These are phyloP conservation scores for Sisyra nigra DNA, from an alignment of 2,888 invertebrate species.

Conservation along the genomic window DNA sequence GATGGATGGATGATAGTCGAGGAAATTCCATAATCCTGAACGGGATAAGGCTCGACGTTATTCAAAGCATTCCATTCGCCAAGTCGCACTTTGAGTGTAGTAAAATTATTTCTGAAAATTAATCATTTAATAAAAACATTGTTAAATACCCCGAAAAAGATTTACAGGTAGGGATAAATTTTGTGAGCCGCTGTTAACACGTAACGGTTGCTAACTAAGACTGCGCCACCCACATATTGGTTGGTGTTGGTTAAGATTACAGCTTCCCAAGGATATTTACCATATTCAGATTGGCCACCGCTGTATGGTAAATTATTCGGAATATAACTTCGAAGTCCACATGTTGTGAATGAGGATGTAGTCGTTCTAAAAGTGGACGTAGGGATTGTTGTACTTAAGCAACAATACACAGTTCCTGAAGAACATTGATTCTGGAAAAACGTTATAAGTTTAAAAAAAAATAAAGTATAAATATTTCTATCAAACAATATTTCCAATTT, in stretches of 20 bases:
- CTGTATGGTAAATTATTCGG: slow-evolving; percentile 6
- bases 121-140: background rate
- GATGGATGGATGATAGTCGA: slow-evolving; percentile 32
- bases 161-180: slow-evolving; percentile 19
- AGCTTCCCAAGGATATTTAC: slow-evolving; percentile 10
- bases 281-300: slow-evolving; percentile 9
- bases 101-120: slow-evolving; percentile 1
- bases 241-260: slow-evolving; percentile 8
- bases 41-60: slow-evolving; percentile 45
- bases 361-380: slow-evolving; percentile 6
- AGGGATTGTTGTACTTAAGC: slow-evolving; percentile 13
- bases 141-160: background rate
- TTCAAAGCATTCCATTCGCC: slow-evolving; percentile 62
- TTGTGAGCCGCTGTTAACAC: slow-evolving; percentile 54
- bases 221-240: slow-evolving; percentile 48
- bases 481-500: too few species aligned
- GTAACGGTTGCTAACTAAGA: slow-evolving; percentile 40
- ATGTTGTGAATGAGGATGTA: slow-evolving; percentile 5
- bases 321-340: slow-evolving; percentile 10
- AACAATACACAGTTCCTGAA: slow-evolving; percentile 30
- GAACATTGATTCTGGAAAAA: slow-evolving; percentile 19
- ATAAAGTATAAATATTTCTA: background rate
- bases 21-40: slow-evolving; percentile 42
- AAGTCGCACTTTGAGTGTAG: slow-evolving; percentile 18
- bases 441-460: background rate